Conservation (phyloP, 2,797 vertebrate species). For the Sebastes hubbsi region DNA sequence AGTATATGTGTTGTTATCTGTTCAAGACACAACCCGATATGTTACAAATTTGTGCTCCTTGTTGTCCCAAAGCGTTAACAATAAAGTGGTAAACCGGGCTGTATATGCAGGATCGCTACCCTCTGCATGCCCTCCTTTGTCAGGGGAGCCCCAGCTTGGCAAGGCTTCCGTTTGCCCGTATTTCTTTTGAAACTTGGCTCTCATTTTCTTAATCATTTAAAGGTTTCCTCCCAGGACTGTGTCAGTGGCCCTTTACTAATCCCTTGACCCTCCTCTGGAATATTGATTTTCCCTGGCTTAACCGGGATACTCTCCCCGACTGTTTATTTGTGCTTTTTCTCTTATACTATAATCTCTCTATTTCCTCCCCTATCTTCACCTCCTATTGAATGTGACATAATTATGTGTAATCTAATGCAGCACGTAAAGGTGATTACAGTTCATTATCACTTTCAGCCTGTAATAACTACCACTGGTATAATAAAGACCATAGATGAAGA, state of each 20-base stretch:
- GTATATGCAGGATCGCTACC: background rate
- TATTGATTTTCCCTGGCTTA: slow-evolving; percentile 51
- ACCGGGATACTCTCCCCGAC: slow-evolving; percentile 18
- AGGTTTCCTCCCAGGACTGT: slow-evolving; percentile 36
- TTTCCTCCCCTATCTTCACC: background rate
- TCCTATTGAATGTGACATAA: slow-evolving; percentile 6
- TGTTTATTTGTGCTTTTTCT: background rate
- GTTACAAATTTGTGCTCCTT: background rate
- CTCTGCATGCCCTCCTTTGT: background rate
- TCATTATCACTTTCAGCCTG: slow-evolving; percentile 4
- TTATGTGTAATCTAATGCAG: slow-evolving; percentile 12
- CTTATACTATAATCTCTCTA: background rate
- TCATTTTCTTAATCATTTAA: slow-evolving; percentile 53
- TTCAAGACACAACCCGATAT: background rate
- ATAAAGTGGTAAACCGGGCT: background rate
- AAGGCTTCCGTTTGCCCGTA: background rate
- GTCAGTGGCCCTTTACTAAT: slow-evolving; percentile 57
- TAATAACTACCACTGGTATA: background rate
- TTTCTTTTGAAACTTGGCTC: slow-evolving; percentile 11
- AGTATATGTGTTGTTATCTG: background rate
- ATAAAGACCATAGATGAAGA: background rate
- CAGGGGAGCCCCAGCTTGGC: background rate
- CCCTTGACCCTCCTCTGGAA: slow-evolving; percentile 33
- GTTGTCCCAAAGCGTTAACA: background rate
- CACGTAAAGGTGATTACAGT: slow-evolving; percentile 1